Evolutionary conservation across 35 echinoderm and acorn worm species (phyloP), one percentile per base, ranked within the genome.

Genomic region (Hemicentrotus pulcherrimus): DNA sequence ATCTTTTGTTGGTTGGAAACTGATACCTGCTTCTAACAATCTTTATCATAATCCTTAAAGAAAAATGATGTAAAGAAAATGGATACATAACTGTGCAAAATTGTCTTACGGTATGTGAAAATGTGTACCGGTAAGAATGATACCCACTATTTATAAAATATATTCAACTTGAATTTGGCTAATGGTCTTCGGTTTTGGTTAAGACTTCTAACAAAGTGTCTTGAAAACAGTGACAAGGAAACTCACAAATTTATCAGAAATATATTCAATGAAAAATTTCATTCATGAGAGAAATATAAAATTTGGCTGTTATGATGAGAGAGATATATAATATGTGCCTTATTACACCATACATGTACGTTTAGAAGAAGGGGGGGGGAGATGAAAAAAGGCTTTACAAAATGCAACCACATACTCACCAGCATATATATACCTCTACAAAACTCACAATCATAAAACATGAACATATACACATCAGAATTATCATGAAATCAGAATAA

Each of bases 371-470:
- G 52, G 35, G 35, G 35, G 35, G 35, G 35, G 35, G 35, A 3
- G 35, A 41, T 41, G 35, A 55, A 55, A 78, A n/a, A n/a, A 0
- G 22, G 65, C 65, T 78, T 78, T 78, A 28, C 50, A 55, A 55
- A 55, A 55, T 55, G 11, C 50, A 55, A 55, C 15, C 65, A 78
- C 65, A 4, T 78, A 5, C 24, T 78, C 65, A 28, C 65, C 65
- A 78, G 65, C 65, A 78, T 78, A 78, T n/a, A 78, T n/a, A 78
- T 78, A 78, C 28, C 65, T 78, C 65, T 78, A 78, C 65, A 78
- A 78, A 41, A 78, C 65, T 78, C 65, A 78, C 28, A 78, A 28
- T 78, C 22, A 78, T 78, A 7, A 55, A 78, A 78, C 65, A 78
- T 78, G 4, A 78, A 78, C 65, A 78, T 78, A n/a, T 78, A 78